Conservation (phyloP, 2,888 invertebrate genomes). For the Lithosia quadra region DNA sequence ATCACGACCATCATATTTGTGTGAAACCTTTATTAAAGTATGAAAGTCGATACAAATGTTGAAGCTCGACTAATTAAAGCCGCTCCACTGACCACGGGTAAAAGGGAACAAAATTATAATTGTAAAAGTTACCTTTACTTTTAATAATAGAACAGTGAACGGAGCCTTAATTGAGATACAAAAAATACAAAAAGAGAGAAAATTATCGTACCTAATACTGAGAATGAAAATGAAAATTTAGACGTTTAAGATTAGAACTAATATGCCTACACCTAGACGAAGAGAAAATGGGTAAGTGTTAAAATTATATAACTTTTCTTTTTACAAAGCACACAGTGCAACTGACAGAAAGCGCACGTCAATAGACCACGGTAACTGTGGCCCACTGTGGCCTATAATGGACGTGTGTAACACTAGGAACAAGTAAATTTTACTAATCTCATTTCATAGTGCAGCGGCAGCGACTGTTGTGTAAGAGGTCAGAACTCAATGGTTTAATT, state of each 20-base stretch:
- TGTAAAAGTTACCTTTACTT: slow-evolving; percentile 27
- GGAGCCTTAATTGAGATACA: neutral
- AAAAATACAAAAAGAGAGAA: neutral
- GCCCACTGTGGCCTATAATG: too few relatives aligned
- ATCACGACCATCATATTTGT: neutral
- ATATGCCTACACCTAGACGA: too few relatives aligned
- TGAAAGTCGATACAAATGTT: neutral
- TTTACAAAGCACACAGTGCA: too few relatives aligned
- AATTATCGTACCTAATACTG: neutral
- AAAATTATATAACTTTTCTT: too few relatives aligned
- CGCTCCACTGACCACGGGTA: slow-evolving; percentile 6
- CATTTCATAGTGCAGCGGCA: neutral
- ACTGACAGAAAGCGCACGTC: too few relatives aligned
- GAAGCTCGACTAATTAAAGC: neutral
- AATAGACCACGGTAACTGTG: too few relatives aligned
- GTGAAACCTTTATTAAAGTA: neutral
- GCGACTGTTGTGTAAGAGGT: neutral
- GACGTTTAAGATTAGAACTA: neutral
- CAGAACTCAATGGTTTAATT: neutral
- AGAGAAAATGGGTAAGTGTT: too few relatives aligned
- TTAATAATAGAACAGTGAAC: slow-evolving; percentile 8
- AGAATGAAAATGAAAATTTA: neutral
- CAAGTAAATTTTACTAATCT: too few relatives aligned
- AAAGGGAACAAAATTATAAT: slow-evolving; percentile 31
- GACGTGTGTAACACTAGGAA: too few relatives aligned